Evolutionary conservation across 2,797 vertebrate genomes (phyloP).

Genomic region (Xerus rutilus): DNA sequence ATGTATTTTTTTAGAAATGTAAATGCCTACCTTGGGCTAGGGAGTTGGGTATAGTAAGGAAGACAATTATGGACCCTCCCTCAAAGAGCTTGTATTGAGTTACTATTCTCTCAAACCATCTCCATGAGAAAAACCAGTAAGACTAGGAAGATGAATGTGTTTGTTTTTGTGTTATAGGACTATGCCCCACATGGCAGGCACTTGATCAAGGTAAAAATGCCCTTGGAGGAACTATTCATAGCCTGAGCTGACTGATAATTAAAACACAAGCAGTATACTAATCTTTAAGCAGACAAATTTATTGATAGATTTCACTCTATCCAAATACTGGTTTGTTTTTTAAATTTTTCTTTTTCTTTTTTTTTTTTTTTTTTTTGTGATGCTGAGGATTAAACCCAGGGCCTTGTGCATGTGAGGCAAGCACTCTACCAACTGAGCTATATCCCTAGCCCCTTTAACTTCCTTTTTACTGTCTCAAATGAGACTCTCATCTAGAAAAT

Average conservation of each 20-base stretch:
- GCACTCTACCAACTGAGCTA: too few relatives aligned
- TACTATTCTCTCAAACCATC: neutral
- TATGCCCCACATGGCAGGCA: neutral
- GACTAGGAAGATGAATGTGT: neutral
- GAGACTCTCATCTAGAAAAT: neutral
- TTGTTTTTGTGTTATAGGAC: neutral
- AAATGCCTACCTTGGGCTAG: neutral
- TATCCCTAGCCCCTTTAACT: too few relatives aligned
- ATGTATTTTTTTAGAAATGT: constrained; percentile 46
- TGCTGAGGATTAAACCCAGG: too few relatives aligned
- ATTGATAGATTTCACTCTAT: constrained; percentile 5
- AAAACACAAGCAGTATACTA: neutral
- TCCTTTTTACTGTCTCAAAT: constrained; percentile 36
- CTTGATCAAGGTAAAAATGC: neutral
- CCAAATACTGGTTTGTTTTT: neutral
- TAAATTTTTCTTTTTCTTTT: too few relatives aligned
- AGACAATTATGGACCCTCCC: neutral
- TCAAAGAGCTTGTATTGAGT: neutral
- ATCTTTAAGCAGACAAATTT: constrained; percentile 47
- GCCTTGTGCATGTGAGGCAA: too few relatives aligned
- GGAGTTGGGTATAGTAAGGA: neutral
- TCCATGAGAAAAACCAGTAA: neutral
- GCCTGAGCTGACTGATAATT: neutral
- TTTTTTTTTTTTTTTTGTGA: too few relatives aligned
- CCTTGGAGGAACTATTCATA: neutral